Base-by-base conservation (phyloP, 2,888 invertebrate species). In the Caenorhabditis sinica region DNA sequence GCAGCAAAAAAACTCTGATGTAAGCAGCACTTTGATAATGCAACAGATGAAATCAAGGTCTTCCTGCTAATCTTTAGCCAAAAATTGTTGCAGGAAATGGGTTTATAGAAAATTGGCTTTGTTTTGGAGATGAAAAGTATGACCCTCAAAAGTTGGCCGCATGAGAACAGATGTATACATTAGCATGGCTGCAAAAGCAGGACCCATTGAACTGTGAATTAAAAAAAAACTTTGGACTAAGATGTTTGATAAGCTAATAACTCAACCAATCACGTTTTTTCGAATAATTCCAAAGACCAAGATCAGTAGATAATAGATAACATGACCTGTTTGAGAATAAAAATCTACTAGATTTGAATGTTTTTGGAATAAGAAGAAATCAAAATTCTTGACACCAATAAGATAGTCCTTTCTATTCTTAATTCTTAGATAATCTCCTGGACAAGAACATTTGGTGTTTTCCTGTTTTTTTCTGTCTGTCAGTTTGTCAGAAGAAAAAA, bases 1-100 rank as follows among this genome's bases (percentile, higher is more conserved):
- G 17, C 15, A 30, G n/a, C n/a, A n/a, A n/a, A 68, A 68, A 68
- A 68, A 51, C 51, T 68, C 68, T 68, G 51, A 68, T 53, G 68
- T 51, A 68, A 68, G 23, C 51, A 28, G 30, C 56, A 23, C 56
- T 56, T 56, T 20, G 23, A 23, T 23, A 25, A 53, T 53, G 20
- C 11, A 20, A 23, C 25, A 23, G 69, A 56, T 65, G 33, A 66
- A 58, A 11, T 49, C 56, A 66, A 58, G 30, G 60, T 30, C 17
- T 66, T 30, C 36, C 23, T 33, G 8, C 33, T 68, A 51, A 68
- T 36, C 68, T 68, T 53, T 17, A 66, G 49, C 5, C 51, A 15
- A 23, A 36, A 25, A 1, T 40, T 49, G n/a, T 49, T 66, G 36
- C 45, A 40, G 45, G 20, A 28, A 56, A 23, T 25, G 25, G 2